A percentile compares a stretch with the other conserved stretches of the same genome.
phyloP scores from a whole-genome alignment of 53 echinoderm and acorn worm species.

The Temnopleurus reevesii region DNA sequence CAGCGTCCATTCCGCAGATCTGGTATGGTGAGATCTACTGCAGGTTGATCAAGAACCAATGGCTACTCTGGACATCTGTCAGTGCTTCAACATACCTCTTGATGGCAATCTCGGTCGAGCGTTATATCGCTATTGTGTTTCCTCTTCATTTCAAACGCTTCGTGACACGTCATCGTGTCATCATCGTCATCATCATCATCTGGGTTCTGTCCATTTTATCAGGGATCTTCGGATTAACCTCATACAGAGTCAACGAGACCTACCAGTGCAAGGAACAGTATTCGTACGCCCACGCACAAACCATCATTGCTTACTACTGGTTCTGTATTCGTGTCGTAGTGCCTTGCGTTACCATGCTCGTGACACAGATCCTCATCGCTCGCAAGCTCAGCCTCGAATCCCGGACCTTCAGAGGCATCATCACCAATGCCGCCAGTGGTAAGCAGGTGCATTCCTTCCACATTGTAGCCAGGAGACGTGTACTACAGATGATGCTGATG shows the following conservation, averaged over 20 bases:
- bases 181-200: background rate
- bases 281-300: background rate
- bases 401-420: background rate
- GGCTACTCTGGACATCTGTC: background rate
- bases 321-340: background rate
- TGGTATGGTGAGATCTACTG: constrained; percentile 11
- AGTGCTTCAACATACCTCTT: background rate
- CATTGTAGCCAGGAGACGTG: constrained; percentile 7
- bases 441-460: background rate
- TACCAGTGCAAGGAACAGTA: background rate
- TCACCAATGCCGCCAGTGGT: background rate
- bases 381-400: background rate
- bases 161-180: background rate
- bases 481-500: constrained; percentile 23
- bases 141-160: background rate
- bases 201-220: background rate
- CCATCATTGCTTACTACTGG: constrained; percentile 5
- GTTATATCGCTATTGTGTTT: background rate
- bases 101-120: background rate
- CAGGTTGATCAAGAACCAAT: background rate
- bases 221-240: background rate
- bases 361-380: background rate
- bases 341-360: constrained; percentile 16
- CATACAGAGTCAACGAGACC: background rate
- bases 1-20: background rate